phyloP scores from a whole-genome alignment of 2,797 vertebrate species.

The Acanthurus lineatus region DNA sequence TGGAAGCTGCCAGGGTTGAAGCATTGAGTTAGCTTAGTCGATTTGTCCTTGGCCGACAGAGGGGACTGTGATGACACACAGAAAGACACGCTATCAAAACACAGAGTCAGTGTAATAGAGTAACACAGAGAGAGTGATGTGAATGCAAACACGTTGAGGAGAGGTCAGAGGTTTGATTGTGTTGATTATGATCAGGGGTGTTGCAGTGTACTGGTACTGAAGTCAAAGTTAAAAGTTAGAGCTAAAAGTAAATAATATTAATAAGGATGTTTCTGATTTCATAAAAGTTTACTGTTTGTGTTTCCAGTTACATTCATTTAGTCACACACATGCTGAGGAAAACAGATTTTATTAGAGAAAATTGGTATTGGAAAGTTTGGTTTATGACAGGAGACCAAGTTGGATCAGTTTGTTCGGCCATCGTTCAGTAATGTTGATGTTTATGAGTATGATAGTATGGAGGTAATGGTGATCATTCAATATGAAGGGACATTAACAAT shows the following conservation, averaged over 20 bases:
- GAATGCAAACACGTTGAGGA: constrained; percentile 22
- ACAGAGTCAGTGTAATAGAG: constrained; percentile 56
- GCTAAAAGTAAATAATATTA: too few relatives aligned
- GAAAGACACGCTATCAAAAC: constrained; percentile 74
- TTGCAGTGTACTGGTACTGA: too few relatives aligned
- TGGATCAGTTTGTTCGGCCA: background rate
- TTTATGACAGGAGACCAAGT: background rate
- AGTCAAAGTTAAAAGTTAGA: background rate
- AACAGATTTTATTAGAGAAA: background rate
- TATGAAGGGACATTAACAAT: background rate
- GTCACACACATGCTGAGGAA: background rate
- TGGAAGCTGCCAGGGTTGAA: constrained; percentile 73
- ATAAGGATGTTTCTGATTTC: background rate
- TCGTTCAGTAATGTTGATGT: background rate
- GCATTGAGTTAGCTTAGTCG: constrained; percentile 75
- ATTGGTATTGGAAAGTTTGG: background rate
- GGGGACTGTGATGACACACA: constrained; percentile 78
- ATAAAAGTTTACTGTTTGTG: background rate
- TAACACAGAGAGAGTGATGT: constrained; percentile 39
- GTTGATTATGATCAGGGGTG: background rate
- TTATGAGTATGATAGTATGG: background rate
- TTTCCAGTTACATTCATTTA: background rate
- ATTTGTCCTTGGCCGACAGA: constrained; percentile 81
- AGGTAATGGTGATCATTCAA: background rate
- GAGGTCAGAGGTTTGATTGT: constrained; percentile 28